Percentiles rank a stretch among this genome's conserved stretches.
phyloP scores from a whole-genome alignment of 2,113 vertebrate genomes.

The Notothenia rossii region DNA sequence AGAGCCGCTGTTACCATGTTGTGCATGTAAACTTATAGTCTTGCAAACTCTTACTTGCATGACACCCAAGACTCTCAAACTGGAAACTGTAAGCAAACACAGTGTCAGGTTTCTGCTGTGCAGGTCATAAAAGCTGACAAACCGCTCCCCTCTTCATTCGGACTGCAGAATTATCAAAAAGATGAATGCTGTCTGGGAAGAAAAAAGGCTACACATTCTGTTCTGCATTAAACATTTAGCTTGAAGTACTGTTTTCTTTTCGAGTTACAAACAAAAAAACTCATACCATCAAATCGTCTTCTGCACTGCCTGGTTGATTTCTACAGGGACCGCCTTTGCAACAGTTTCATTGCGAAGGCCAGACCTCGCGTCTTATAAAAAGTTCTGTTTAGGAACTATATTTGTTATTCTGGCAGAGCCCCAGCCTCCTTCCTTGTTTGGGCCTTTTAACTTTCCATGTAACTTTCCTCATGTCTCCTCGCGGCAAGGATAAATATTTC shows the following conservation, averaged over 20 bases:
- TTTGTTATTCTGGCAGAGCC: constrained; percentile 65
- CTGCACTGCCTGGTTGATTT: constrained; percentile 28
- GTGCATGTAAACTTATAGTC: constrained; percentile 67
- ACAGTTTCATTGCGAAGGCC: constrained; percentile 46
- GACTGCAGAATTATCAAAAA: constrained; percentile 13
- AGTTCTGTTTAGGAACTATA: constrained; percentile 67
- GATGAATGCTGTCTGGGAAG: constrained; percentile 35
- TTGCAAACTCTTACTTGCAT: constrained; percentile 84
- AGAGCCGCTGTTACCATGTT: constrained; percentile 86
- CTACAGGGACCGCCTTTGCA: constrained; percentile 36
- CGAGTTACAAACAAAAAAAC: constrained; percentile 18
- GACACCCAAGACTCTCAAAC: constrained; percentile 85
- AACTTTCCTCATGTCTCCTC: constrained; percentile 79
- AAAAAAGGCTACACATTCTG: constrained; percentile 24
- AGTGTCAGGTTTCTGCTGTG: constrained; percentile 78
- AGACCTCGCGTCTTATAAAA: constrained; percentile 44
- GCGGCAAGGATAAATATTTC: constrained; percentile 81
- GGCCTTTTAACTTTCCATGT: constrained; percentile 77
- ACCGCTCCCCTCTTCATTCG: constrained; percentile 17
- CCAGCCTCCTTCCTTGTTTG: constrained; percentile 60
- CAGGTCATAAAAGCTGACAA: constrained; percentile 24
- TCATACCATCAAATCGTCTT: constrained; percentile 42
- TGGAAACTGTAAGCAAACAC: constrained; percentile 80
- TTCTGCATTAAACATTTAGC: constrained; percentile 57
- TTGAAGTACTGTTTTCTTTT: constrained; percentile 37